Evolutionary conservation across 2,797 vertebrate genomes (phyloP), one percentile per base, ranked within the genome.

Genomic region (Microcaecilia unicolor): DNA sequence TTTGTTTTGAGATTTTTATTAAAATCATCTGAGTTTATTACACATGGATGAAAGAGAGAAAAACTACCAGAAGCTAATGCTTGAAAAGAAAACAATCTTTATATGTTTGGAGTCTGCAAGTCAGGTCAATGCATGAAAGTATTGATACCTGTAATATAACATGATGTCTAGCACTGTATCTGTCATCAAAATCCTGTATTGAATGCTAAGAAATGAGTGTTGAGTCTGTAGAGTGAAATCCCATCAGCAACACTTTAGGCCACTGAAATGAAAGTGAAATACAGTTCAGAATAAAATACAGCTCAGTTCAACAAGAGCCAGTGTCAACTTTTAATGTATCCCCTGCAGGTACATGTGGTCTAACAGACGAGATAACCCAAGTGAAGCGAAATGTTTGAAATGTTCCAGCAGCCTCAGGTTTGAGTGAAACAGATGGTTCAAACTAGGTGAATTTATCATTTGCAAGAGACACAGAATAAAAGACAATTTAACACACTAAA

Each of bases 161-260:
- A 12, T 22, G 15, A 41, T 57, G 48, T 59, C 59, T 60, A 58
- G 51, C 46, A 51, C 47, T 61, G 41, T 58, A 54, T 28, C 28
- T 51, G 29, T 25, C 45, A 54, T 61, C 56, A 70, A 58, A 44
- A 49, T 13, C 37, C 9, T 36, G 6, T 22, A 21, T 10, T 46
- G 30, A 61, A 45, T 18, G 18, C 17, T 60, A 55, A 50, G 28
- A 59, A 54, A 62, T 40, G 45, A 67, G 44, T 48, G 65, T 34
- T 42, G 44, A 58, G 50, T 38, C 12, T 4, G 11, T 34, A 41
- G 46, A 43, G 60, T 55, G 57, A 61, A 67, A 64, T 39, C 27
- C 25, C 32, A n/a, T 35, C 29, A 41, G 18, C 22, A 54, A 42
- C 22, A 42, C 34, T 4, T 14, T 11, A 25, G 39, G 9, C 17